phyloP scores from a whole-genome alignment of 2,797 vertebrate species.

The Todus mexicanus region DNA sequence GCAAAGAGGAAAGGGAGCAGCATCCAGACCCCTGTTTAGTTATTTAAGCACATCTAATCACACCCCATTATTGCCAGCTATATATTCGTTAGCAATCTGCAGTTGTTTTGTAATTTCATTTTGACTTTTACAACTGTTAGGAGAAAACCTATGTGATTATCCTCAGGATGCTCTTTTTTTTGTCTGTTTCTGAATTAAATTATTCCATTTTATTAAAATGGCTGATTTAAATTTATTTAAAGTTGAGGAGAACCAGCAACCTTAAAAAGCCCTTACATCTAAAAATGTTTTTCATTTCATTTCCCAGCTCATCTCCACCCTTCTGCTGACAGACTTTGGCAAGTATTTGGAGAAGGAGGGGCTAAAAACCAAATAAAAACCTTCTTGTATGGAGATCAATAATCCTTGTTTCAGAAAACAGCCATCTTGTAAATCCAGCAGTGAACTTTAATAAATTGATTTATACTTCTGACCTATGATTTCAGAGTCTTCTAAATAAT shows the following conservation, averaged over 20 bases:
- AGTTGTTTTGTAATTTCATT: not conserved
- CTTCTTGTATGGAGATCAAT: not conserved
- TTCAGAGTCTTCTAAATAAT: not conserved
- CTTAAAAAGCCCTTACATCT: not conserved
- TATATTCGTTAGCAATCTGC: not conserved
- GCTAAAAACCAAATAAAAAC: not conserved
- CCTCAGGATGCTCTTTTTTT: not conserved
- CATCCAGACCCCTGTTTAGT: not conserved
- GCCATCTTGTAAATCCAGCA: not conserved
- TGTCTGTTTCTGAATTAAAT: not conserved
- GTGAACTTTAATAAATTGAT: not conserved
- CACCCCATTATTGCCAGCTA: not conserved
- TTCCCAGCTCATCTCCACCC: not conserved
- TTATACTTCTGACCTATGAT: not conserved
- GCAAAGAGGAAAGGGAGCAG: not conserved
- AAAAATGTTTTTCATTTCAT: conserved; percentile 7
- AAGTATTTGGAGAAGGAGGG: not conserved
- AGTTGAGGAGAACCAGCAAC: not conserved
- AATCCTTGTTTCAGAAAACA: not conserved
- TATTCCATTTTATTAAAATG: not conserved
- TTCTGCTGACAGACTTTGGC: not conserved
- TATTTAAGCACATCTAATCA: not conserved
- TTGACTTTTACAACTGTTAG: not conserved
- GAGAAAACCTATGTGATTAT: not conserved
- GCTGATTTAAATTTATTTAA: not conserved